Evolutionary conservation across 2,888 invertebrate species (phyloP), one percentile per base, ranked within the genome.

Genomic region (Pseudolycoriella hygida): DNA sequence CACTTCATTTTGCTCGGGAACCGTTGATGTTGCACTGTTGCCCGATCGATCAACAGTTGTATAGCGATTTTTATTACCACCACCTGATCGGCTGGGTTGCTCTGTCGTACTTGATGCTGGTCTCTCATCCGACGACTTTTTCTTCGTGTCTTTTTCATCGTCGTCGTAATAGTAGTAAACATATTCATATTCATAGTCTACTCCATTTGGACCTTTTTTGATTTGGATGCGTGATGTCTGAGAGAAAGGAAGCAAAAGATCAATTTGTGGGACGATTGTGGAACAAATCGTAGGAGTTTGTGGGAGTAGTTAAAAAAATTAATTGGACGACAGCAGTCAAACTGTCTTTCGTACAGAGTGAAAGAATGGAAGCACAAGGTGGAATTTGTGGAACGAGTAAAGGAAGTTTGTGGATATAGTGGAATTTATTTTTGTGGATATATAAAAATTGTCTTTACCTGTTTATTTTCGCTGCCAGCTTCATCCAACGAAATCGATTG

Each of bases 151-250:
- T 42, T 76, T 76, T 17, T 82, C 83, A 3, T 84, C 85, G 51
- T 87, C 87, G 54, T 88, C 86, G 54, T 85, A 84, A 55, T 89
- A 89, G 58, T 89, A 89, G 57, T 89, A 89, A 19, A 89, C 83
- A 58, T 89, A 89, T 60, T 89, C 89, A 57, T 88, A 89, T 61
- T 89, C 89, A 57, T 88, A 88, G 57, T 89, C 88, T 61, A 87
- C 81, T 2, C 88, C 88, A 56, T 88, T 87, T 2, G 86, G 85
- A 12, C 85, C 88, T 57, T 87, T 88, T 57, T 88, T 86, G 30
- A 88, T 78, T 69, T 87, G 79, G 53, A 83, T 80, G 48, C 80
- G 69, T 0, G 82, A 81, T 52, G 80, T 76, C 54, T 46, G 37
- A 11, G n/a, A n/a, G n/a, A n/a, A n/a, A n/a, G n/a, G n/a, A n/a